These are phyloP conservation scores for Trichoplusia ni DNA, from an alignment of 1,140 invertebrate species.

Conservation along the genomic window DNA sequence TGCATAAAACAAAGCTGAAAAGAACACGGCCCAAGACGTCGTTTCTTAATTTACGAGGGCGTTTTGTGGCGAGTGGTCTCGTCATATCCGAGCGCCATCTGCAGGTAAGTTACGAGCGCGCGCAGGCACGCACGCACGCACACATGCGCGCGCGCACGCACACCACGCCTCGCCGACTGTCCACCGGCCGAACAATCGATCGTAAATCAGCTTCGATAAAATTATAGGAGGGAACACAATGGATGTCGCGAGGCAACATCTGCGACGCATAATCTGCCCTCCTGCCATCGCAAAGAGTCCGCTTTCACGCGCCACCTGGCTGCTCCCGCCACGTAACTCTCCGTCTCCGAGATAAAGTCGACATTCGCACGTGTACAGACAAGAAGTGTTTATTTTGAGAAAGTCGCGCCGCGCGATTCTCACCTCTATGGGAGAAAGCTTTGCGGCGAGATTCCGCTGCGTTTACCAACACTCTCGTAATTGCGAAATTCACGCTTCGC, in stretches of 20 bases:
- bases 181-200: slow-evolving; percentile 78
- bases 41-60: slow-evolving; percentile 74
- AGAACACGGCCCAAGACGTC: slow-evolving; percentile 56
- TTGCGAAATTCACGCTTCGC: slow-evolving; percentile 81
- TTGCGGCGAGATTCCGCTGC: slow-evolving; percentile 61
- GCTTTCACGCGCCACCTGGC: slow-evolving; percentile 63
- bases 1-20: slow-evolving; percentile 67
- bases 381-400: slow-evolving; percentile 79
- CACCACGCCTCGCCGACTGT: slow-evolving; percentile 65
- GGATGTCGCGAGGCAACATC: slow-evolving; percentile 66
- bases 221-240: slow-evolving; percentile 80
- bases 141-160: slow-evolving; percentile 70
- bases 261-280: slow-evolving; percentile 66
- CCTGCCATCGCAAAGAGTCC: slow-evolving; percentile 65
- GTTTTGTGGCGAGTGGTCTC: slow-evolving; percentile 56
- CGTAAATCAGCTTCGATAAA: slow-evolving; percentile 80
- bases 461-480: slow-evolving; percentile 56
- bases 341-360: slow-evolving; percentile 76
- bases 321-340: slow-evolving; percentile 57
- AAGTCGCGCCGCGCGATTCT: slow-evolving; percentile 52
- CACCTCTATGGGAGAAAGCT: slow-evolving; percentile 43
- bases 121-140: slow-evolving; percentile 58
- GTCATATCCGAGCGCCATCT: slow-evolving; percentile 66
- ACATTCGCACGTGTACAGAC: slow-evolving; percentile 78
- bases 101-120: slow-evolving; percentile 64